Evolutionary conservation across 2,888 invertebrate species (phyloP).

Genomic region (Yponomeuta cagnagella): DNA sequence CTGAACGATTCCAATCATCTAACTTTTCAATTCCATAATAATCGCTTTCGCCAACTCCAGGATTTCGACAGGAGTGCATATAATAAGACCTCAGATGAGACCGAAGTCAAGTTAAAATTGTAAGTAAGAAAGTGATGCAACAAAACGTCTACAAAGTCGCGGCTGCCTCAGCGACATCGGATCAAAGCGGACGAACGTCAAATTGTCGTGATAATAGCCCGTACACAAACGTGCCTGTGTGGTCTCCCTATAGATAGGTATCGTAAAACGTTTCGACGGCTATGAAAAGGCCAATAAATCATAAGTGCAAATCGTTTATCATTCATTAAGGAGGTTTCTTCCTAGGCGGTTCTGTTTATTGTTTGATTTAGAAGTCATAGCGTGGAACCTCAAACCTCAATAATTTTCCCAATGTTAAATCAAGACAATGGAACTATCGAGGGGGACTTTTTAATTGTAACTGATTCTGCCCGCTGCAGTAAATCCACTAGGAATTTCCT

Average conservation of each 20-base stretch:
- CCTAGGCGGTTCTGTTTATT: neutral
- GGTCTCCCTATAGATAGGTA: conserved; percentile 9
- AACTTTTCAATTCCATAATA: too few species aligned
- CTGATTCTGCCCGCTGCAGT: neutral
- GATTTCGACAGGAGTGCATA: too few species aligned
- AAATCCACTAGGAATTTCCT: neutral
- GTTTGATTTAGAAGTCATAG: neutral
- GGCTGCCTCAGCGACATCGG: neutral
- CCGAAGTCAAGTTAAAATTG: too few species aligned
- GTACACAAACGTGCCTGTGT: conserved; percentile 10
- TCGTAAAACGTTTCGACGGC: neutral
- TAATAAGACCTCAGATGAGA: too few species aligned
- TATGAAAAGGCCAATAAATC: conserved; percentile 8
- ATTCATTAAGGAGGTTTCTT: conserved; percentile 9
- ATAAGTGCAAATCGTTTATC: conserved; percentile 14
- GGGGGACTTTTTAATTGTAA: neutral
- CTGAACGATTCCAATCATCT: too few species aligned
- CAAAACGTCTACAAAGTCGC: neutral
- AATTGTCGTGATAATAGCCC: conserved; percentile 11
- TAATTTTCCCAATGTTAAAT: neutral
- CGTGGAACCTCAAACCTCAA: neutral
- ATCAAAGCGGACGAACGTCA: conserved; percentile 1
- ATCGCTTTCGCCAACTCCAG: too few species aligned
- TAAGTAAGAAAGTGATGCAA: neutral
- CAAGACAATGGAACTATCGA: neutral